Conservation (phyloP, 2,797 vertebrate species). For the Leuciscus waleckii region DNA sequence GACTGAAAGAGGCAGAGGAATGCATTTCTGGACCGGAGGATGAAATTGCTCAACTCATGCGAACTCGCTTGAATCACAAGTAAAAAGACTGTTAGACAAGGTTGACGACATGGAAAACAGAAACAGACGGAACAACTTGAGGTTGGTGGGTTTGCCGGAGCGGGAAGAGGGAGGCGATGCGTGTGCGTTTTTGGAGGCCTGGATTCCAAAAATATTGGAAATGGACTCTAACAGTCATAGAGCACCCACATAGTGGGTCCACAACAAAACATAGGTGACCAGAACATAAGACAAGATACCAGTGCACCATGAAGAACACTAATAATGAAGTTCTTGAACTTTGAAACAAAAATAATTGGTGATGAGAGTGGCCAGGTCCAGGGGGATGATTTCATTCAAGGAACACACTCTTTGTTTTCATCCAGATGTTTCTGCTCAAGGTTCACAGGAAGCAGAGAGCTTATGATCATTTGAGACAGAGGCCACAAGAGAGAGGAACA, state of each 20-base stretch:
- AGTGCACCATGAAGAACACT: neutral
- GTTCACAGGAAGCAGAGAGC: conserved; percentile 18
- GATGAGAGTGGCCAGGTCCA: neutral
- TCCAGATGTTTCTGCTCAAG: conserved; percentile 22
- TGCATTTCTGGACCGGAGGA: neutral
- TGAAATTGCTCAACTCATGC: neutral
- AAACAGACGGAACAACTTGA: conserved; percentile 1
- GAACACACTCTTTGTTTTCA: conserved; percentile 23
- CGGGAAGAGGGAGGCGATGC: conserved; percentile 5
- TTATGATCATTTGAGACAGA: conserved; percentile 22
- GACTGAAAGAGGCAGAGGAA: neutral
- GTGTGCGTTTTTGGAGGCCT: neutral
- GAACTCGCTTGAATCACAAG: conserved; percentile 13
- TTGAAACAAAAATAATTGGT: neutral
- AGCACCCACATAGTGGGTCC: neutral
- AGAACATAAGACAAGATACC: neutral
- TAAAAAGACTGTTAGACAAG: conserved; percentile 6
- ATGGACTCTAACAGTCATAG: neutral
- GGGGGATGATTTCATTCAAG: neutral
- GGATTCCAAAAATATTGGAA: neutral
- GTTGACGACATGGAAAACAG: conserved; percentile 26
- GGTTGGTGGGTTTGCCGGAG: neutral
- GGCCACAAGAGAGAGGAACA: conserved; percentile 27
- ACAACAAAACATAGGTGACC: neutral
- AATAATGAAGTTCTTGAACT: conserved; percentile 8